Conservation (phyloP, 2,797 vertebrate genomes). For the Melanotaenia pygmaea region DNA sequence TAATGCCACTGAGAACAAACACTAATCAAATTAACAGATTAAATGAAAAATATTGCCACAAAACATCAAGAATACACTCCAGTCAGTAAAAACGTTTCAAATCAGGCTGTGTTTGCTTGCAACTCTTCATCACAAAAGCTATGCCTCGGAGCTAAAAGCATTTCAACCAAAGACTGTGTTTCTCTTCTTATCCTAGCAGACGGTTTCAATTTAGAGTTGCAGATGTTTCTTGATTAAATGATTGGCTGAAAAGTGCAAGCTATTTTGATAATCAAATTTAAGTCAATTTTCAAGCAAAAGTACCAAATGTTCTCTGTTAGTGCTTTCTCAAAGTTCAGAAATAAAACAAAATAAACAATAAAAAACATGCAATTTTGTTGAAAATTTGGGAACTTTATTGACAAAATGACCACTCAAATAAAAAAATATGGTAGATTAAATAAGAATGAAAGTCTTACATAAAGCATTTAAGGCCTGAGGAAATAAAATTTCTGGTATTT, state of each 20-base stretch:
- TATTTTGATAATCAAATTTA: slow-evolving; percentile 10
- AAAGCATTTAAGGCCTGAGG: background rate
- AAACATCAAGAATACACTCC: background rate
- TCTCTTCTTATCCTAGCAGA: background rate
- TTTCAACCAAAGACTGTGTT: background rate
- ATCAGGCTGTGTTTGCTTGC: background rate
- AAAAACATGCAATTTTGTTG: background rate
- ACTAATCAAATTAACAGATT: slow-evolving; percentile 25
- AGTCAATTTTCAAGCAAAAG: slow-evolving; percentile 1
- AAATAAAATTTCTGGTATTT: background rate
- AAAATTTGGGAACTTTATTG: background rate
- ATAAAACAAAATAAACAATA: no score
- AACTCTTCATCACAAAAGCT: background rate
- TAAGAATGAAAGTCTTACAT: background rate
- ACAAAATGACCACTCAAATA: background rate
- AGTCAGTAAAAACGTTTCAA: background rate
- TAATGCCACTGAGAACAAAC: slow-evolving; percentile 14
- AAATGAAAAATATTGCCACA: slow-evolving; percentile 1
- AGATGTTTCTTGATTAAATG: background rate
- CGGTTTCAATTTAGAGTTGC: background rate
- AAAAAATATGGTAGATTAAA: background rate
- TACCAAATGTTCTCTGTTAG: background rate
- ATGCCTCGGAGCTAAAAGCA: background rate
- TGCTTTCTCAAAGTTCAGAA: background rate
- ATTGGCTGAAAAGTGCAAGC: background rate